Base-by-base conservation (phyloP, 2,113 vertebrate genomes). In the Embiotoca jacksoni region DNA sequence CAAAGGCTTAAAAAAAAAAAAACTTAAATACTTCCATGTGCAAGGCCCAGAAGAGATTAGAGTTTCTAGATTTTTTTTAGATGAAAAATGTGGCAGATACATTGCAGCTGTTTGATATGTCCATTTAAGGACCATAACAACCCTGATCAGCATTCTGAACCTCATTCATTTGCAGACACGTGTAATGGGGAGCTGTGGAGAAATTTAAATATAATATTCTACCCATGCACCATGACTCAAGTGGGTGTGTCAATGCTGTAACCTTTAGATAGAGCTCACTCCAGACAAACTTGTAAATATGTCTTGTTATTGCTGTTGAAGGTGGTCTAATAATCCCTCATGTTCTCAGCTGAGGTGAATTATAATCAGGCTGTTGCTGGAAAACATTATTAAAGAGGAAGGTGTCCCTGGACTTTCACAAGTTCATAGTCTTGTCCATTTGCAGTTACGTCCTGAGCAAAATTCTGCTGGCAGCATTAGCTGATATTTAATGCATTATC, bases 261-360 rank as follows among this genome's bases (percentile, higher is more conserved):
- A 87, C 64, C 63, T 81, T 61, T 52, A 0, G 7, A 36, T 14
- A 44, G 37, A 62, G 72, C 49, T 63, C 32, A n/a, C 6, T 53
- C 23, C 11, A 32, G 15, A 36, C 15, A 55, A 78, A 35, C 30
- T 32, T 50, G 6, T 50, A 2, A 47, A 49, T 31, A 11, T 44
- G 44, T 58, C 44, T 49, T 52, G 30, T 62, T 2, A 58, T 63
- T 76, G 54, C 0, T 70, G 33, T 78, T 72, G 54, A 78, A 59
- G 37, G 1, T 3, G 4, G 11, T 15, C 39, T 37, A 63, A 39
- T 53, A 59, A 58, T 46, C 65, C 10, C 69, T 47, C 7, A 15
- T 55, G 41, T 69, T 23, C 71, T 73, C 3, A 31, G 7, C 5
- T 13, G 59, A 74, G 47, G 57, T 66, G 37, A 72, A 6, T 50